Percentiles rank a stretch among this genome's conserved stretches.
These are phyloP conservation scores for Petrocephalus zakoni DNA, from an alignment of 2,113 vertebrate species.

Conservation along the genomic window DNA sequence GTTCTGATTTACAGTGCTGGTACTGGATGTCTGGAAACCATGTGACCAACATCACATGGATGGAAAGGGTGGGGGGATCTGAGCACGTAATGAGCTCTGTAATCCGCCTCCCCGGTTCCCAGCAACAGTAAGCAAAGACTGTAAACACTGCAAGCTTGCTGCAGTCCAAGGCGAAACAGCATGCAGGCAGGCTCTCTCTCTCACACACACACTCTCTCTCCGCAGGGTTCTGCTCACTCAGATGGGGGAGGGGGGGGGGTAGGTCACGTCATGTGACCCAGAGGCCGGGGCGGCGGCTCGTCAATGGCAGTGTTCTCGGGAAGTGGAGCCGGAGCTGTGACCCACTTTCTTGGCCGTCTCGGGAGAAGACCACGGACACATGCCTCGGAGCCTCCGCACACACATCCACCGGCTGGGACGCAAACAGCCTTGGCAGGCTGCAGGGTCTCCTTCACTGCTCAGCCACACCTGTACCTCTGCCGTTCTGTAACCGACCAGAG, in stretches of 20 bases:
- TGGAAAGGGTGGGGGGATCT: slow-evolving; percentile 39
- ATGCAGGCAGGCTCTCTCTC: slow-evolving; percentile 20
- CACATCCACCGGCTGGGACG: not conserved
- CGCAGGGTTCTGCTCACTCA: not conserved
- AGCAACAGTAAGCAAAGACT: slow-evolving; percentile 63
- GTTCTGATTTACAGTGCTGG: slow-evolving; percentile 45
- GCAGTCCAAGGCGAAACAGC: slow-evolving; percentile 20
- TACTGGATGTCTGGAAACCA: slow-evolving; percentile 60
- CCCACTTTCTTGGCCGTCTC: slow-evolving; percentile 49
- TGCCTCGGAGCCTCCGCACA: slow-evolving; percentile 10
- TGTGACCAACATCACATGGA: slow-evolving; percentile 66
- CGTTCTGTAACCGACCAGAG: not conserved
- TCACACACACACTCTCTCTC: not conserved
- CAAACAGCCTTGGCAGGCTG: not conserved
- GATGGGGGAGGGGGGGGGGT: slow-evolving; percentile 12
- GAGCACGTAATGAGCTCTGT: slow-evolving; percentile 59
- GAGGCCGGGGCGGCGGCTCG: not conserved
- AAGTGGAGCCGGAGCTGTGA: slow-evolving; percentile 40
- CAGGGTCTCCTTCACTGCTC: not conserved
- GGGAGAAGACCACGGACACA: slow-evolving; percentile 18
- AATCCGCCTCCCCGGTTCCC: slow-evolving; percentile 60
- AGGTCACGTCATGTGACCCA: slow-evolving; percentile 14
- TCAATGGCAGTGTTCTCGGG: not conserved
- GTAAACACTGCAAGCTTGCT: slow-evolving; percentile 51
- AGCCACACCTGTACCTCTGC: not conserved